Percentiles rank a stretch among this genome's conserved stretches.
These are phyloP conservation scores for Sinocyclocheilus anophthalmus DNA, from an alignment of 2,113 vertebrate genomes.

Conservation along the genomic window DNA sequence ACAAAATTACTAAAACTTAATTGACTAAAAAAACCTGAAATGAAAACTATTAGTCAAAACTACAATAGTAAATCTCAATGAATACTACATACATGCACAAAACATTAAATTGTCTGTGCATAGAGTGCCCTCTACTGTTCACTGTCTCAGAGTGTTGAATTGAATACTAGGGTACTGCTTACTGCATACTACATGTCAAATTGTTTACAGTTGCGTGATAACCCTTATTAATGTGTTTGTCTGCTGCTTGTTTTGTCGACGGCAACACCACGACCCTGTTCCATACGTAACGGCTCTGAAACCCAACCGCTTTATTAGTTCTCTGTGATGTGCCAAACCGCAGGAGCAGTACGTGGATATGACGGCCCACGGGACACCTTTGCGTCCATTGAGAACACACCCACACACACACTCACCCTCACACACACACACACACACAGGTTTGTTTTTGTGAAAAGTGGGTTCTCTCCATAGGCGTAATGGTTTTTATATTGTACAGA, in stretches of 20 bases:
- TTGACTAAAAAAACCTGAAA: neutral
- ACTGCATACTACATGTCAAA: neutral
- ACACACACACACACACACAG: too few relatives aligned
- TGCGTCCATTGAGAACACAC: constrained; percentile 82
- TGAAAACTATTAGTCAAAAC: neutral
- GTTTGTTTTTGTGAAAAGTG: too few relatives aligned
- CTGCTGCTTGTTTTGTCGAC: constrained; percentile 68
- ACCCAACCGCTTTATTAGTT: constrained; percentile 95
- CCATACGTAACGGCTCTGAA: constrained; percentile 91
- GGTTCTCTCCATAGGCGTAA: too few relatives aligned
- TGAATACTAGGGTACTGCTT: neutral
- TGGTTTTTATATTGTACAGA: too few relatives aligned
- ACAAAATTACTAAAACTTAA: neutral
- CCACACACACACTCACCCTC: too few relatives aligned
- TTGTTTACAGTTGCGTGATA: neutral
- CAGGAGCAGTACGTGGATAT: constrained; percentile 95
- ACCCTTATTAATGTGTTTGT: neutral
- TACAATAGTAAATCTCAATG: neutral
- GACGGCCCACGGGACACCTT: constrained; percentile 97
- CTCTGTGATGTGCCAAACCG: constrained; percentile 95
- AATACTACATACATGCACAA: neutral
- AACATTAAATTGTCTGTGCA: neutral
- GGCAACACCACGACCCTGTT: constrained; percentile 88
- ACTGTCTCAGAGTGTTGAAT: neutral
- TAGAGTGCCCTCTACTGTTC: constrained; percentile 1